A percentile compares a stretch with the other conserved stretches of the same genome.
phyloP scores from a whole-genome alignment of 2,888 invertebrate species.

The Plebejus melissa region DNA sequence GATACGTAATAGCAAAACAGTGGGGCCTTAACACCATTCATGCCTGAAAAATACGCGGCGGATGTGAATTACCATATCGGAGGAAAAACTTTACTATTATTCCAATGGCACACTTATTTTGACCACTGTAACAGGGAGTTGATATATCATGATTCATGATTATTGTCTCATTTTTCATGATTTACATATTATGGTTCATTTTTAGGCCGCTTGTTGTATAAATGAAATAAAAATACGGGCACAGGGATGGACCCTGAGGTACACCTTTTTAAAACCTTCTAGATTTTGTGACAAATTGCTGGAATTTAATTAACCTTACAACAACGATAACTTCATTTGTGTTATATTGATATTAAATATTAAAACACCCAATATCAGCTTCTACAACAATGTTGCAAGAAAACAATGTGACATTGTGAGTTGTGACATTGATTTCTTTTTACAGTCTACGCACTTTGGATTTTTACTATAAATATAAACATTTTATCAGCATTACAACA shows the following conservation, averaged over 20 bases:
- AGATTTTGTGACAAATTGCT: not conserved
- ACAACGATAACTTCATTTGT: not conserved
- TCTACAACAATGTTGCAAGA: constrained; percentile 10
- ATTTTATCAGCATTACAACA: constrained; percentile 7
- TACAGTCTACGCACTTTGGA: not conserved
- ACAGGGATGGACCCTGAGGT: not conserved
- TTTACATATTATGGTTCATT: not conserved
- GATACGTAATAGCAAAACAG: not conserved
- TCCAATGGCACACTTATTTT: constrained; percentile 12
- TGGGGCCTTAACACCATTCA: not conserved
- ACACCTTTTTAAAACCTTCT: not conserved
- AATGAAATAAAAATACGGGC: not conserved
- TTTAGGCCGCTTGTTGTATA: not conserved
- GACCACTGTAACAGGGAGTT: not conserved
- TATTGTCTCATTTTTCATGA: not conserved
- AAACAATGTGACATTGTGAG: not conserved
- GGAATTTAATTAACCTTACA: not conserved
- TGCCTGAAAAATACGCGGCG: not conserved
- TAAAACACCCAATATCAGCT: not conserved
- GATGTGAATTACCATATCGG: constrained; percentile 8
- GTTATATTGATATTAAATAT: not conserved
- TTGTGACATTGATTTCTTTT: not conserved
- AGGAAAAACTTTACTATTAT: constrained; percentile 7
- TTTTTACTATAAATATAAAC: not conserved
- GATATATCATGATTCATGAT: not conserved